Conservation (phyloP, 2,797 vertebrate species). For the Alauda arvensis region DNA sequence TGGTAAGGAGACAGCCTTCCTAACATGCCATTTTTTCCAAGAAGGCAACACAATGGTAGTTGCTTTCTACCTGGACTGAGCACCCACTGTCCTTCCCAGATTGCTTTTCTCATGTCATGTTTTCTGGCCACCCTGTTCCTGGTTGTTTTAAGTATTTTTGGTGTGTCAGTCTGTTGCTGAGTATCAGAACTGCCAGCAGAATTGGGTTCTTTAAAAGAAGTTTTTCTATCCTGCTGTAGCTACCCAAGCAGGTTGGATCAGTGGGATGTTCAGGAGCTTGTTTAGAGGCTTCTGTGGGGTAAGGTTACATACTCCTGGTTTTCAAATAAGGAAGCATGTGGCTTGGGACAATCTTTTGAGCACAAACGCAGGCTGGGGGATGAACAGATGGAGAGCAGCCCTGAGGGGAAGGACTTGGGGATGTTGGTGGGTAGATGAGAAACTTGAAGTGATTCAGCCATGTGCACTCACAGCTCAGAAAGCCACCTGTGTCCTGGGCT, state of each 20-base stretch:
- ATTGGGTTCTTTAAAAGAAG: not conserved
- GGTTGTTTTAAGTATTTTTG: not conserved
- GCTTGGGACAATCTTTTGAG: not conserved
- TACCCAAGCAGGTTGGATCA: not conserved
- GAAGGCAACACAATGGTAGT: not conserved
- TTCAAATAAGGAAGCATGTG: not conserved
- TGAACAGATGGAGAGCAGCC: not conserved
- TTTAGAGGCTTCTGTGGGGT: not conserved
- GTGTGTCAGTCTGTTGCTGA: not conserved
- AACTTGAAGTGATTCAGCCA: not conserved
- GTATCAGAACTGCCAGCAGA: not conserved
- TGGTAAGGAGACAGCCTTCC: not conserved
- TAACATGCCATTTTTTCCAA: not conserved
- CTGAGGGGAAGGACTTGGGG: not conserved
- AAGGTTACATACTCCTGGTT: not conserved
- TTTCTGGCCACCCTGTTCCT: not conserved
- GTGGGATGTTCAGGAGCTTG: not conserved
- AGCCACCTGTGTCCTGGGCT: not conserved
- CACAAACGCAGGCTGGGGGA: not conserved
- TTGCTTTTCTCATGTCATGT: not conserved
- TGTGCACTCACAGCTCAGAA: not conserved
- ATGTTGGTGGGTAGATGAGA: not conserved
- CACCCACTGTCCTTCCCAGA: not conserved
- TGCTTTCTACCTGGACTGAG: not conserved
- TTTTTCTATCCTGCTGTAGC: not conserved